A percentile compares a stretch with the other conserved stretches of the same genome.
Evolutionary conservation across 2,113 vertebrate genomes (phyloP).

Genomic region (Phocoena phocoena): DNA sequence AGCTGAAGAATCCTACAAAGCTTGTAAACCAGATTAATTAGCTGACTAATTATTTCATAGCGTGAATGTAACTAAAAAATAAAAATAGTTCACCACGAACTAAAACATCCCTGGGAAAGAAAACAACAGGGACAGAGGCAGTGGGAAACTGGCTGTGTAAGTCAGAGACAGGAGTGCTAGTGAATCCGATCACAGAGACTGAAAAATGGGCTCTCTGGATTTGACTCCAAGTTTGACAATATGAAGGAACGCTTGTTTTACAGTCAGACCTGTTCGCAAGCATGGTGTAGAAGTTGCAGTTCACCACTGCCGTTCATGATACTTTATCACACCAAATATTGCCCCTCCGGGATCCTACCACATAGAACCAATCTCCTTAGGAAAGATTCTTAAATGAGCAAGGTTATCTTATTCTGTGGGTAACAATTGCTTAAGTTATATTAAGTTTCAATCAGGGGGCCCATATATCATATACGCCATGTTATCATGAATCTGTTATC

Average conservation of each 20-base stretch:
- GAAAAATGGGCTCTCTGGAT: not conserved
- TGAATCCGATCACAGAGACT: not conserved
- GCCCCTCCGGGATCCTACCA: not conserved
- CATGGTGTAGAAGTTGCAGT: not conserved
- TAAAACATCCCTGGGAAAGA: constrained; percentile 53
- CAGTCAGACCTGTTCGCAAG: not conserved
- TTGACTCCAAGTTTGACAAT: not conserved
- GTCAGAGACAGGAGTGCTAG: not conserved
- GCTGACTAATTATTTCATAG: constrained; percentile 88
- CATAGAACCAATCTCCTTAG: not conserved
- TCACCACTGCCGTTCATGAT: not conserved
- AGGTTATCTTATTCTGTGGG: not conserved
- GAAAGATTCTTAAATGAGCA: not conserved
- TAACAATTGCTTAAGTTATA: not conserved
- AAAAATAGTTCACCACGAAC: constrained; percentile 76
- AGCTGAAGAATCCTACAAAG: constrained; percentile 90
- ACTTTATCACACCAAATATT: not conserved
- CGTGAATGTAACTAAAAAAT: constrained; percentile 86
- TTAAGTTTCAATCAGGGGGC: not conserved
- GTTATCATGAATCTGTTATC: not conserved
- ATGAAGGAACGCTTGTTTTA: not conserved
- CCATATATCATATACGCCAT: not conserved
- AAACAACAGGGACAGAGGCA: not conserved
- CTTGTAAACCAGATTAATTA: constrained; percentile 91
- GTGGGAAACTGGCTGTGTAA: not conserved